Conservation (phyloP, 2,888 invertebrate species). For the Isotomurus palustris region DNA sequence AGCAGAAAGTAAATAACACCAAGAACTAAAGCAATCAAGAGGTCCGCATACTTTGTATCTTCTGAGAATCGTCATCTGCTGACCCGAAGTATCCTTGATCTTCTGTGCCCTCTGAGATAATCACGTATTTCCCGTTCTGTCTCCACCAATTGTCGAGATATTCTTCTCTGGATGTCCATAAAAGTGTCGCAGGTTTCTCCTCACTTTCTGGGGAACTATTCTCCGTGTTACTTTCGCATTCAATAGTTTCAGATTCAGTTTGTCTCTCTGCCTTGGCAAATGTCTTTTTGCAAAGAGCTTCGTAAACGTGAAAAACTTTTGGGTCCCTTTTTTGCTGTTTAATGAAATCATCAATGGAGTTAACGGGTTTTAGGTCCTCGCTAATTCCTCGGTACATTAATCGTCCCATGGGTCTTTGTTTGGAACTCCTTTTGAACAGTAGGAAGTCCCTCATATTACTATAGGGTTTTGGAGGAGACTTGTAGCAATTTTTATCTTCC, state of each 20-base stretch:
- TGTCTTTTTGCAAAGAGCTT: not conserved
- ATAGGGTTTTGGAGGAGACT: not conserved
- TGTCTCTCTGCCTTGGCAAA: not conserved
- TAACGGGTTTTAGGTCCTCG: not conserved
- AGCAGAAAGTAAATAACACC: too few species aligned
- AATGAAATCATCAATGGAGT: not conserved
- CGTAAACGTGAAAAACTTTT: not conserved
- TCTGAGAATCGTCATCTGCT: not conserved
- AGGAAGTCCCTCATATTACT: too few species aligned
- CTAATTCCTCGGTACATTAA: too few species aligned
- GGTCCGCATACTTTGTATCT: not conserved
- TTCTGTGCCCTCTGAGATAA: not conserved
- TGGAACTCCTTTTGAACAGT: too few species aligned
- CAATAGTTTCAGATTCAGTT: not conserved
- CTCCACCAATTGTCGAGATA: not conserved
- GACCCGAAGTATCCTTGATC: not conserved
- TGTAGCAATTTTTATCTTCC: not conserved
- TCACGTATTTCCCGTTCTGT: not conserved
- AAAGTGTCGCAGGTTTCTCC: too few species aligned
- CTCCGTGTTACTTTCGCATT: too few species aligned
- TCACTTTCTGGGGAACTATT: too few species aligned
- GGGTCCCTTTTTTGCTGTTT: not conserved
- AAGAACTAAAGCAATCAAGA: too few species aligned
- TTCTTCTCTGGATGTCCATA: too few species aligned
- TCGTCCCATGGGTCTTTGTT: too few species aligned